A percentile compares a stretch with the other conserved stretches of the same genome.
These are phyloP conservation scores for Thunnus maccoyii DNA, from an alignment of 2,113 vertebrate species.

Conservation along the genomic window DNA sequence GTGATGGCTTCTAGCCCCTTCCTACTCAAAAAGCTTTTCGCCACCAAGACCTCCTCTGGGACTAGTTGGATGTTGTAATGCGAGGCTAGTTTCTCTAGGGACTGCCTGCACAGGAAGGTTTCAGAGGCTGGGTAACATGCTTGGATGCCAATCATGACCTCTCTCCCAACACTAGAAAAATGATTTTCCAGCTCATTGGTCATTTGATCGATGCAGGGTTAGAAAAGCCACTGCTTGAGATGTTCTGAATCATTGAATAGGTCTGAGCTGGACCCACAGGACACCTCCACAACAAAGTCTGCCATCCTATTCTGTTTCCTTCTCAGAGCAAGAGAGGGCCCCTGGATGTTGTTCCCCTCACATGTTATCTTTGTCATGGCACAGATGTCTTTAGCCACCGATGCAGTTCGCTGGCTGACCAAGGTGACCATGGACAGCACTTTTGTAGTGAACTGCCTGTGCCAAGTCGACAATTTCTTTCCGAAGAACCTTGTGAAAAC, in stretches of 20 bases:
- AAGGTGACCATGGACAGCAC: not conserved
- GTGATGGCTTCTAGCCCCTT: not conserved
- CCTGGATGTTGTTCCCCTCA: not conserved
- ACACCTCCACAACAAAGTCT: too few relatives aligned
- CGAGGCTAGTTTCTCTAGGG: not conserved
- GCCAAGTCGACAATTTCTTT: not conserved
- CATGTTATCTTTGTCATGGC: not conserved
- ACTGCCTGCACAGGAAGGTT: not conserved
- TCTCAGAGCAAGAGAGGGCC: not conserved
- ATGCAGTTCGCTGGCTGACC: not conserved
- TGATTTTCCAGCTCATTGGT: not conserved
- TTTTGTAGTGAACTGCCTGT: not conserved
- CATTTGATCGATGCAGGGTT: not conserved
- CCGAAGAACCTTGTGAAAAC: not conserved
- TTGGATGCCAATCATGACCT: slow-evolving; percentile 2
- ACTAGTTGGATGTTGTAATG: not conserved
- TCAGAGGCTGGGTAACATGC: not conserved
- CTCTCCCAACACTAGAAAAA: not conserved
- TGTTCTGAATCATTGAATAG: too few relatives aligned
- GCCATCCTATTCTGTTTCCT: too few relatives aligned
- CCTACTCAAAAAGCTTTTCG: not conserved
- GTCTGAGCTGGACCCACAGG: too few relatives aligned
- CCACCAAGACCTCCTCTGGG: slow-evolving; percentile 1
- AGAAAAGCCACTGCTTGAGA: not conserved
- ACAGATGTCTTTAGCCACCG: not conserved